Base-by-base conservation (phyloP, 2,888 invertebrate genomes). In the Clostera curtula region DNA sequence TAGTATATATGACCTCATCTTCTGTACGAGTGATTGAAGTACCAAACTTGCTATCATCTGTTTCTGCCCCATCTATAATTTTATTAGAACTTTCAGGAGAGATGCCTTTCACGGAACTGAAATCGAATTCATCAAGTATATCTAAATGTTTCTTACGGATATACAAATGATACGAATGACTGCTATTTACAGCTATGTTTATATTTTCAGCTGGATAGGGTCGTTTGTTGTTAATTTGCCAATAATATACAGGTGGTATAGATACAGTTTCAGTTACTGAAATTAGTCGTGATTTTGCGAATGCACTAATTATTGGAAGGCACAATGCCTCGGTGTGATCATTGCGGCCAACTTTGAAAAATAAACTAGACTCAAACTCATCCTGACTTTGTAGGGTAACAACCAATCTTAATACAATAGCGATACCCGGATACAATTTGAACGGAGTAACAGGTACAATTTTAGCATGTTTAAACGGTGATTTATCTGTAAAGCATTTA, bases 361-460 rank as follows among this genome's bases (percentile, higher is more conserved):
- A 59, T 25, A 80, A 36, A 4, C 40, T 38, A 4, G 67, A 46
- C 7, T 34, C 20, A 38, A 74, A 66, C 5, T 59, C 54, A n/a
- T 51, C 38, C 19, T 42, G 19, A 18, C 42, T 44, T 42, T 51
- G 43, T 7, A 76, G 48, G 34, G 40, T 56, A 31, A 66, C 75
- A 24, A 49, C 31, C 7, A 76, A 56, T 35, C 51, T 68, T 29
- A 49, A 75, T 5, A 31, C 33, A 5, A 45, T 42, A 23, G 67
- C 25, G 31, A 79, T 40, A 4, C 82, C 80, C 13, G 80, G 70
- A 38, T 53, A 72, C 9, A 80, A 36, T 31, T 56, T 66, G 6
- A 56, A 28, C 4, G 68, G 51, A 12, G 54, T 58, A 21, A 20
- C 40, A 2, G 82, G 80, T 8, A 43, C 12, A 23, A 80, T 31